These are phyloP conservation scores for Lepidiolamprologus cunningtoni DNA, from an alignment of 2,113 vertebrate species.

Conservation along the genomic window DNA sequence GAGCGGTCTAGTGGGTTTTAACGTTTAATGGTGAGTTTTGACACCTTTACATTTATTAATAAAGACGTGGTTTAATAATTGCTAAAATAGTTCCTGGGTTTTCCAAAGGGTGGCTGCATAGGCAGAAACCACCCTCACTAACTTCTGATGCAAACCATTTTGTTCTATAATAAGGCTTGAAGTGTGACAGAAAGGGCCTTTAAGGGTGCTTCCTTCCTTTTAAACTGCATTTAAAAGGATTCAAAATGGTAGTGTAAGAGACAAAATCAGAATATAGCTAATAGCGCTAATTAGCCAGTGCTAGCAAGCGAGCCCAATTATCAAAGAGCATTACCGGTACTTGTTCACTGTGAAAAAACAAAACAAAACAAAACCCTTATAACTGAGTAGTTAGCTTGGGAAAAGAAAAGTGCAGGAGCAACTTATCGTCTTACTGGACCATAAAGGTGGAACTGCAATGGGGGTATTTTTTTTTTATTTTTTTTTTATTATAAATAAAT, in stretches of 20 bases:
- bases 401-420: neutral
- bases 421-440: neutral
- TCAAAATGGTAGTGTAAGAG: neutral
- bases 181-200: neutral
- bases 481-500: neutral
- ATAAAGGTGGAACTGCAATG: neutral
- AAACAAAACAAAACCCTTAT: neutral
- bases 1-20: neutral
- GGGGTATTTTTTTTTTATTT: neutral
- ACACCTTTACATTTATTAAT: neutral
- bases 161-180: neutral
- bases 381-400: neutral
- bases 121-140: neutral
- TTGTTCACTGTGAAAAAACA: neutral
- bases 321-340: neutral
- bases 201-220: neutral
- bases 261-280: neutral
- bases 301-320: neutral
- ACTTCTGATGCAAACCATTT: neutral
- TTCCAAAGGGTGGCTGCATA: neutral
- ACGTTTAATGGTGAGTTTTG: neutral
- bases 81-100: neutral
- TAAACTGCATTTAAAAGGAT: neutral
- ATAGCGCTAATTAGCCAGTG: neutral
- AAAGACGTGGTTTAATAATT: neutral